These are phyloP conservation scores for Percopsis transmontana DNA, from an alignment of 2,113 vertebrate species.

Conservation along the genomic window DNA sequence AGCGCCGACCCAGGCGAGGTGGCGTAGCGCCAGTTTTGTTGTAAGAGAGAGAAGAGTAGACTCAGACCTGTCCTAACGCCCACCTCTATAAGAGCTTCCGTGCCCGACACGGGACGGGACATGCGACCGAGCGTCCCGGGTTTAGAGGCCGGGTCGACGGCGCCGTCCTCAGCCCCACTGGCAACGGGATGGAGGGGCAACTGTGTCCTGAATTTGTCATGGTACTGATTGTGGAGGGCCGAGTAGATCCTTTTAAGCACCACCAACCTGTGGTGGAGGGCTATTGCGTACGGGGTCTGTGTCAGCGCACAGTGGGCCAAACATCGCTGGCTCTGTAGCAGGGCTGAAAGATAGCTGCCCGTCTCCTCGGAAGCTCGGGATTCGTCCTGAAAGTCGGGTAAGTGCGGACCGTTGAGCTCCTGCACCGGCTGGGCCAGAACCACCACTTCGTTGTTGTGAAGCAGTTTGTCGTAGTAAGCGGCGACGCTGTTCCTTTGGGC, in stretches of 20 bases:
- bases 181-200: conserved; percentile 66
- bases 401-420: conserved; percentile 77
- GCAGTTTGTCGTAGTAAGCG: conserved; percentile 75
- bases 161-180: conserved; percentile 62
- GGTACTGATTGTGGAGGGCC: conserved; percentile 82
- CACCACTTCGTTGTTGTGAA: conserved; percentile 81
- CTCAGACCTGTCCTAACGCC: conserved; percentile 92
- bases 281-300: conserved; percentile 75
- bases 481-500: conserved; percentile 72
- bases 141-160: conserved; percentile 67
- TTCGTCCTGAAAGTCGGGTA: conserved; percentile 83
- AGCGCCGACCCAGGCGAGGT: conserved; percentile 62
- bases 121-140: conserved; percentile 48
- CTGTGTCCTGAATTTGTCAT: conserved; percentile 75
- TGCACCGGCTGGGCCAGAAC: conserved; percentile 79
- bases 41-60: conserved; percentile 90
- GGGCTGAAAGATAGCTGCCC: conserved; percentile 78
- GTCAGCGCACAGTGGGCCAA: conserved; percentile 76
- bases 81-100: conserved; percentile 96
- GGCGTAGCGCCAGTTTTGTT: conserved; percentile 97
- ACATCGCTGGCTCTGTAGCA: conserved; percentile 81
- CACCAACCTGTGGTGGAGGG: conserved; percentile 78
- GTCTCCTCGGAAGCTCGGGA: conserved; percentile 75
- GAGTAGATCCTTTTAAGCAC: conserved; percentile 81
- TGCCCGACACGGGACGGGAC: conserved; percentile 78